These are phyloP conservation scores for Ptychobarbus kaznakovi DNA, from an alignment of 2,797 vertebrate genomes.

Conservation along the genomic window DNA sequence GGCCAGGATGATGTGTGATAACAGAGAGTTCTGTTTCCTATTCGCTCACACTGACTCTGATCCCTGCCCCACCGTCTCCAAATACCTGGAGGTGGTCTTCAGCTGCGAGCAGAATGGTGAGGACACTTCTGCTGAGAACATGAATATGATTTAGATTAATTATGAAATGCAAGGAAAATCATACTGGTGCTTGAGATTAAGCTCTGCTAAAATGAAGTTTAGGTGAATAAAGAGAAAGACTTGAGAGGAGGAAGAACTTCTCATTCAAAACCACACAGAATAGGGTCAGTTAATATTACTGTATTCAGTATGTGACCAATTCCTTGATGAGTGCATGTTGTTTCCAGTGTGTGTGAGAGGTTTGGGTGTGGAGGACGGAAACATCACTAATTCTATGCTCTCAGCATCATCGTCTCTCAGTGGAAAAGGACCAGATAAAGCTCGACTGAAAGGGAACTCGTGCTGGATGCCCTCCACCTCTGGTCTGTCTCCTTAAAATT, in stretches of 20 bases:
- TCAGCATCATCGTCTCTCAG: conserved; percentile 74
- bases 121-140: background rate
- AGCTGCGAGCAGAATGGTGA: conserved; percentile 81
- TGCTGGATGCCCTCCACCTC: conserved; percentile 80
- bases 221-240: background rate
- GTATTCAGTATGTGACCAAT: background rate
- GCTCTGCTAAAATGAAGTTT: background rate
- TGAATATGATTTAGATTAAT: background rate
- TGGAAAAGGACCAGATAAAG: conserved; percentile 61
- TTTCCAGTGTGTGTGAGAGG: conserved; percentile 78
- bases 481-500: conserved; percentile 55
- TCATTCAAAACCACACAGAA: background rate
- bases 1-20: conserved; percentile 75
- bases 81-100: conserved; percentile 79
- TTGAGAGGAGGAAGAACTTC: background rate
- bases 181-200: background rate
- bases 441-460: conserved; percentile 74
- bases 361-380: conserved; percentile 76
- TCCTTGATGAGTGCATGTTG: background rate
- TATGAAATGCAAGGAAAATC: background rate
- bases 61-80: conserved; percentile 74
- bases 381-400: conserved; percentile 73
- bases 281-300: background rate
- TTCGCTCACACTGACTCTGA: conserved; percentile 69
- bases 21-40: conserved; percentile 70